These are phyloP conservation scores for Chondrilla cf. caribensis DNA, from an alignment of 37 sponge, comb jelly and placozoan genomes.

Conservation along the genomic window DNA sequence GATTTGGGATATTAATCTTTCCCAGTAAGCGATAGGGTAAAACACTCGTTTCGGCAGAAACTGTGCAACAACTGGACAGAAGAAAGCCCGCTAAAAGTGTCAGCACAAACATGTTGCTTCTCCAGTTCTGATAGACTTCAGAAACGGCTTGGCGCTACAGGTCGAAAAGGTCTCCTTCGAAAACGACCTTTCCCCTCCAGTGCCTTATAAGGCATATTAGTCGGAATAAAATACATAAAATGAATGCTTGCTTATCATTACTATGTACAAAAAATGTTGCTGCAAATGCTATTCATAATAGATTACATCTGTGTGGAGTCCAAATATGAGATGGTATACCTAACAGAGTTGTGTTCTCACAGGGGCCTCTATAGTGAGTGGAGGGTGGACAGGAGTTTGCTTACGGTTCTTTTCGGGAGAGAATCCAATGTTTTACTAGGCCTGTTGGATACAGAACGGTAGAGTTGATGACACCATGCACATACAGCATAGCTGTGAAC, in stretches of 20 bases:
- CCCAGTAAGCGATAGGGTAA: constrained; percentile 31
- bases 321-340: too few relatives aligned
- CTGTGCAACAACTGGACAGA: background rate
- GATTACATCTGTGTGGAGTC: too few relatives aligned
- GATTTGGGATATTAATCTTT: constrained; percentile 29
- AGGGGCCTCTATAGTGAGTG: constrained; percentile 44
- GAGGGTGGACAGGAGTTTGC: constrained; percentile 29
- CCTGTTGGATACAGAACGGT: constrained; percentile 9
- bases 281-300: too few relatives aligned
- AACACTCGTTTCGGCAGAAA: background rate
- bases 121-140: background rate
- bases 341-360: too few relatives aligned
- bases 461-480: background rate
- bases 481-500: background rate
- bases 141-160: too few relatives aligned
- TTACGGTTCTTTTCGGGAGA: background rate
- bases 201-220: too few relatives aligned
- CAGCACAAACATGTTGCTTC: background rate
- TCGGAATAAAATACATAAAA: too few relatives aligned
- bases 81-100: background rate
- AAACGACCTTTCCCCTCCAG: too few relatives aligned
- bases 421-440: constrained; percentile 29
- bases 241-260: too few relatives aligned
- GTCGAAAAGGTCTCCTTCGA: too few relatives aligned
- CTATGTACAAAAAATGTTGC: too few relatives aligned